Evolutionary conservation across 2,888 invertebrate species (phyloP).

Genomic region (Boloria euphrosyne): DNA sequence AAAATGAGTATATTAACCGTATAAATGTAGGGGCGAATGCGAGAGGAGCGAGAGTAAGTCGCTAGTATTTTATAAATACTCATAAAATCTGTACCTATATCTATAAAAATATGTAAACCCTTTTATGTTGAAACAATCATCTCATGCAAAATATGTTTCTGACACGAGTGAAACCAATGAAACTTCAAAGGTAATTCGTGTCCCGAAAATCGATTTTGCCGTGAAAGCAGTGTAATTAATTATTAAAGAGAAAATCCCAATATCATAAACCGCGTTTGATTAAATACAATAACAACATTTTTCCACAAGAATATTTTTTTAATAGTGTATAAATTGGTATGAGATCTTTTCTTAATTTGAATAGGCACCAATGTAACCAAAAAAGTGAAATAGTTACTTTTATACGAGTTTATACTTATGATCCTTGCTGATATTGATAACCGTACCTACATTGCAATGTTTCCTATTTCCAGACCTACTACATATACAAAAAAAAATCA

Average conservation of each 20-base stretch:
- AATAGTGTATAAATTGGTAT: too few species aligned
- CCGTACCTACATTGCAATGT: too few species aligned
- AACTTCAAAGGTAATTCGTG: conserved; percentile 18
- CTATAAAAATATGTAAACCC: conserved; percentile 1
- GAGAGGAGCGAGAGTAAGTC: too few species aligned
- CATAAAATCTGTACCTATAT: neutral
- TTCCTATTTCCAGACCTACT: too few species aligned
- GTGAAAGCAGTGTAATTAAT: conserved; percentile 27
- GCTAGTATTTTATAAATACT: conserved; percentile 1
- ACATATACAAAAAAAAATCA: too few species aligned
- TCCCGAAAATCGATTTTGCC: conserved; percentile 20
- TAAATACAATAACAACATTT: neutral
- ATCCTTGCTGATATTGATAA: too few species aligned
- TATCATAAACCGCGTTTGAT: neutral
- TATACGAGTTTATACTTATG: too few species aligned
- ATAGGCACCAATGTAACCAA: too few species aligned
- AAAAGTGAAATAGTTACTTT: too few species aligned
- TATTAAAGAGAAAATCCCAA: conserved; percentile 24
- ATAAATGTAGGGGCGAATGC: too few species aligned
- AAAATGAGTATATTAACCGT: too few species aligned
- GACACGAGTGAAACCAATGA: conserved; percentile 12
- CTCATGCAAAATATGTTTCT: conserved; percentile 20
- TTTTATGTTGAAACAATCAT: conserved; percentile 11
- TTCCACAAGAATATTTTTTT: neutral
- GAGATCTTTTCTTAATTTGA: too few species aligned